A percentile compares a stretch with the other conserved stretches of the same genome.
Conservation (phyloP, 2,113 vertebrate species). For the Hucho hucho region DNA sequence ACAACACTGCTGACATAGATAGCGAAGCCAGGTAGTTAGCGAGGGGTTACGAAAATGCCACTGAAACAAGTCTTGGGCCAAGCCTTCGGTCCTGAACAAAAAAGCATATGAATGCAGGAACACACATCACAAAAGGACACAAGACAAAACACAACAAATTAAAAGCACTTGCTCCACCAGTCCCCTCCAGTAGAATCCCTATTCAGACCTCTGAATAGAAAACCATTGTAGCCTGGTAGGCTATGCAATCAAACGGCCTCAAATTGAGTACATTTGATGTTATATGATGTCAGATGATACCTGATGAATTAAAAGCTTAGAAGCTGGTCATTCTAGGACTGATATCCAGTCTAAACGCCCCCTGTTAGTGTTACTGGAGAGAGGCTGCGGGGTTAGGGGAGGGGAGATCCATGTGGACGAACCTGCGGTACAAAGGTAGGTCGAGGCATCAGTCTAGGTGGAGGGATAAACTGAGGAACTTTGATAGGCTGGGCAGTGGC, state of each 20-base stretch:
- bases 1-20: background rate
- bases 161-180: too few species aligned
- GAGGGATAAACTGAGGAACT: slow-evolving; percentile 89
- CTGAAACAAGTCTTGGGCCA: background rate
- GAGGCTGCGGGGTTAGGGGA: background rate
- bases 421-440: slow-evolving; percentile 86
- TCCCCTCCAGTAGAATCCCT: too few species aligned
- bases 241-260: too few species aligned
- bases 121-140: background rate
- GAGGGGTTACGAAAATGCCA: background rate
- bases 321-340: too few species aligned
- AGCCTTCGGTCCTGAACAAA: background rate
- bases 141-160: background rate
- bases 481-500: slow-evolving; percentile 84
- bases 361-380: background rate
- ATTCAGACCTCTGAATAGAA: too few species aligned
- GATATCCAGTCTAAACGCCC: background rate
- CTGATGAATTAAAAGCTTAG: too few species aligned
- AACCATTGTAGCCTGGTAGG: too few species aligned
- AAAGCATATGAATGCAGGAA: background rate
- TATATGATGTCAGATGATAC: too few species aligned
- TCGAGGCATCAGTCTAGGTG: slow-evolving; percentile 85
- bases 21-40: background rate
- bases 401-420: slow-evolving; percentile 49
- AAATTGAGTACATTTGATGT: too few species aligned